phyloP scores from a whole-genome alignment of 1,140 invertebrate genomes.

The Drosophila oshimai region DNA sequence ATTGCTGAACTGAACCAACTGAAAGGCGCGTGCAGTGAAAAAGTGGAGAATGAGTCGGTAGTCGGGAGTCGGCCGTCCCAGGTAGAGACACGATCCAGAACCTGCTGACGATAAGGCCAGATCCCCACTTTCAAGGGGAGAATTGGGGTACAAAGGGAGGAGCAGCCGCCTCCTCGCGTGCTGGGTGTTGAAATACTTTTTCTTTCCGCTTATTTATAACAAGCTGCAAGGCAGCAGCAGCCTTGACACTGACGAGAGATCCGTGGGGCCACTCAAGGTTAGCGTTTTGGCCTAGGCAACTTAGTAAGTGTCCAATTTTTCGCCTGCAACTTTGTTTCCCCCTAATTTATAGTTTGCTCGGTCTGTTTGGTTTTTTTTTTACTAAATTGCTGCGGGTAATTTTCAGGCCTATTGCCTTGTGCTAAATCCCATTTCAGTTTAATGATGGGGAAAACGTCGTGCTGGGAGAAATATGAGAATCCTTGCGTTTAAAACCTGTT shows the following conservation, averaged over 20 bases:
- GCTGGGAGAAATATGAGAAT: neutral
- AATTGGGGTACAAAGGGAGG: too few species aligned
- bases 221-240: constrained; percentile 26
- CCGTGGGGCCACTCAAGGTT: constrained; percentile 55
- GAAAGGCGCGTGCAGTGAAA: constrained; percentile 36
- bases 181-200: constrained; percentile 45
- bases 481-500: too few species aligned
- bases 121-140: too few species aligned
- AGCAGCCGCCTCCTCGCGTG: constrained; percentile 17
- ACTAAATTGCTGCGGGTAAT: constrained; percentile 40
- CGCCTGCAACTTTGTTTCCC: constrained; percentile 44
- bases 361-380: constrained; percentile 10
- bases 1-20: constrained; percentile 55
- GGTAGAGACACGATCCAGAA: constrained; percentile 48
- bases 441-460: neutral
- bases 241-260: constrained; percentile 44
- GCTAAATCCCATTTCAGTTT: neutral
- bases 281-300: constrained; percentile 54
- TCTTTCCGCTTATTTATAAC: constrained; percentile 49
- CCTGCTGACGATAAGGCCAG: constrained; percentile 22
- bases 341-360: constrained; percentile 60
- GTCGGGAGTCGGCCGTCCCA: constrained; percentile 13
- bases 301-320: constrained; percentile 22
- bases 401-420: neutral
- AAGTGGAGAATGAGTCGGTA: neutral